Base-by-base conservation (phyloP, 2,797 vertebrate species). In the Paedocypris micromegethes region DNA sequence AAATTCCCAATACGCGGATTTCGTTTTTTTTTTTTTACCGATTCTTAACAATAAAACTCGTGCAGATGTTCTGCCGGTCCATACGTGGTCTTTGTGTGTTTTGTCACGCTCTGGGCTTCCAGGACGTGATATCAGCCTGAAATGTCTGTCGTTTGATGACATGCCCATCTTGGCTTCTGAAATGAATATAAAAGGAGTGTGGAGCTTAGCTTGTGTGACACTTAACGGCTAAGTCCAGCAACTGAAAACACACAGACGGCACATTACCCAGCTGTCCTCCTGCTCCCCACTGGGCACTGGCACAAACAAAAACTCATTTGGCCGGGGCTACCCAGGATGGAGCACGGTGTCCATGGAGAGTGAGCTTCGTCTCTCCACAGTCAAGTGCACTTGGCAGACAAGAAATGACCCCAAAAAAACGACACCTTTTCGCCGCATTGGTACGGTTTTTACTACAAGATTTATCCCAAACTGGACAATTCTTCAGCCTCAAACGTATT, bases 321-420 rank as follows among this genome's bases (percentile, higher is more conserved):
- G 82, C 78, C 75, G 44, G 60, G 51, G 51, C 54, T 79, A 77
- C 73, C 72, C 73, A 77, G 72, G 80, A 78, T 78, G 64, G 68
- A 81, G 75, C 77, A 68, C 72, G 78, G 79, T 73, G 79, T 77
- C 77, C 76, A 52, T 57, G 46, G 68, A 75, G 77, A 76, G 74
- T 73, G 80, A 72, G 79, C 75, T 79, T 84, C 80, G 82, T 79
- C 79, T 81, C 52, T 79, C 80, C 75, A 80, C 84, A 88, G 86
- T 88, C 87, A 87, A 85, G 85, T 85, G 81, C 81, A 79, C 74
- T 79, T 88, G 84, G 87, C 85, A 86, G 69, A 81, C 80, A 84
- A 81, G 85, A 84, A 86, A 80, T 80, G 75, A 72, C 66, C 70
- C 74, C 68, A 68, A 74, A 64, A 77, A 82, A 84, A 23, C 23